Conservation (phyloP, 2,113 vertebrate species). For the Podilymbus podiceps region DNA sequence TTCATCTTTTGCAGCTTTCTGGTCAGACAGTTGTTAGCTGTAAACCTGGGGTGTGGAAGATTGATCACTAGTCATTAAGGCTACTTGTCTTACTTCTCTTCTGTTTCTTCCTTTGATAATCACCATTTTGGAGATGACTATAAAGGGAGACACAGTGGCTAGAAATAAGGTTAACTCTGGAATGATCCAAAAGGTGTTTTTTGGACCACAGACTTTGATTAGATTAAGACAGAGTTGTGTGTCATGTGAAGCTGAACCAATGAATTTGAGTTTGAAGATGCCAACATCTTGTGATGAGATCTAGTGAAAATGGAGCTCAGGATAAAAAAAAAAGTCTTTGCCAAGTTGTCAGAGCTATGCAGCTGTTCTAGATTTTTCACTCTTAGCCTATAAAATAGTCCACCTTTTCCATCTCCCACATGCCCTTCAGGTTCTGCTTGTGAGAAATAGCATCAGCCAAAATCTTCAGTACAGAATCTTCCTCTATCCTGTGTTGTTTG, state of each 20-base stretch:
- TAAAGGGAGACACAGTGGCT: neutral
- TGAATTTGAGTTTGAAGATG: neutral
- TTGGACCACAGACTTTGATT: neutral
- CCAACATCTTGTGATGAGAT: neutral
- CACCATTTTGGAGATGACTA: neutral
- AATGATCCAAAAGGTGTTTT: neutral
- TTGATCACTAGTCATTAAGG: neutral
- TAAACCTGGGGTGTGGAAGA: neutral
- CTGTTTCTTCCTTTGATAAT: neutral
- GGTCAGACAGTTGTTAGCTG: neutral
- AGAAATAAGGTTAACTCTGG: neutral
- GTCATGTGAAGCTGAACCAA: neutral
- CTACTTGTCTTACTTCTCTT: neutral
- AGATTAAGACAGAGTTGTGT: neutral
- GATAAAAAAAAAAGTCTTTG: neutral
- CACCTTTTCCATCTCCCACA: neutral
- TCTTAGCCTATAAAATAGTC: neutral
- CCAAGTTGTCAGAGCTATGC: neutral
- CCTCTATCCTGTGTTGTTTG: neutral
- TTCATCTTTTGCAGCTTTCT: neutral
- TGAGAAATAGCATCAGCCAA: neutral
- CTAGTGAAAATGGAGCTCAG: neutral
- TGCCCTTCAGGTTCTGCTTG: neutral
- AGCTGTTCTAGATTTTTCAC: neutral
- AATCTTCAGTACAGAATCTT: neutral